phyloP scores from a whole-genome alignment of 2,113 vertebrate genomes.

The Falcunculus frontatus region DNA sequence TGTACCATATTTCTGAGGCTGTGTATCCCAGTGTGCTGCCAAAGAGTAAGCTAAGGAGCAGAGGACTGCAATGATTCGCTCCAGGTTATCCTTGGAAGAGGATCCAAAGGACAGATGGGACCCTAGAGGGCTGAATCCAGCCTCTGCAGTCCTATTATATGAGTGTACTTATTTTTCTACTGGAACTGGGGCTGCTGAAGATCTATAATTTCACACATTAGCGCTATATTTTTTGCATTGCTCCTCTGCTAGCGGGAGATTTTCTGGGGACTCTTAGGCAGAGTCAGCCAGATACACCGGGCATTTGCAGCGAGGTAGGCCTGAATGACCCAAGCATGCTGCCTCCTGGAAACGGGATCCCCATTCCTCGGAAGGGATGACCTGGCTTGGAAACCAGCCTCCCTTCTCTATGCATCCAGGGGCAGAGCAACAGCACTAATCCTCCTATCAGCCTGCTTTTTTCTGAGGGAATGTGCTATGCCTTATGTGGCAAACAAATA shows the following conservation, averaged over 20 bases:
- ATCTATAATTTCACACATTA: neutral
- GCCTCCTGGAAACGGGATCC: neutral
- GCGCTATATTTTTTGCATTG: neutral
- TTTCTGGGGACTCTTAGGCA: neutral
- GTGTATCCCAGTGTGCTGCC: neutral
- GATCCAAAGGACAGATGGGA: neutral
- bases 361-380: neutral
- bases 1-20: neutral
- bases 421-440: neutral
- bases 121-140: neutral
- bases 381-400: neutral
- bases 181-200: neutral
- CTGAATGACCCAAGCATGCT: rapidly evolving
- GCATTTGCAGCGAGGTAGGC: neutral
- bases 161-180: neutral
- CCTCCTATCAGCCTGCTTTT: neutral
- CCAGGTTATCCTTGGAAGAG: neutral
- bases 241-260: neutral
- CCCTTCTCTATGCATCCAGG: neutral
- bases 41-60: neutral
- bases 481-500: neutral
- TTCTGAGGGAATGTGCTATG: neutral
- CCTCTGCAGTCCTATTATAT: neutral
- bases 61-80: neutral
- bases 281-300: neutral